Percentiles rank a stretch among this genome's conserved stretches.
Conservation (phyloP, 2,113 vertebrate genomes). For the Isurus oxyrinchus region DNA sequence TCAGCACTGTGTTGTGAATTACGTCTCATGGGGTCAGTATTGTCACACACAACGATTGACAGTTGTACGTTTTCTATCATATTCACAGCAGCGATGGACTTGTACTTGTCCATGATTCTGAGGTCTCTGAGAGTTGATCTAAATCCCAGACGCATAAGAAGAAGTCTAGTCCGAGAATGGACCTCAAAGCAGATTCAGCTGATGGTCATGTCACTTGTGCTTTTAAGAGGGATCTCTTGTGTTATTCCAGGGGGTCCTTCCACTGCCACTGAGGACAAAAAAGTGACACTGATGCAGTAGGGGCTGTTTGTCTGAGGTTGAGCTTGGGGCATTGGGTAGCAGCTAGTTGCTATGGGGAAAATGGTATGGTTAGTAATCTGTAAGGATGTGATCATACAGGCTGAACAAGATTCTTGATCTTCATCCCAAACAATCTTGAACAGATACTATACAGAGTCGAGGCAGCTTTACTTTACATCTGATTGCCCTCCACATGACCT, state of each 20-base stretch:
- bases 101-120: background rate
- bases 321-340: background rate
- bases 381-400: background rate
- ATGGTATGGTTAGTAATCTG: background rate
- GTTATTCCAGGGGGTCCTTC: background rate
- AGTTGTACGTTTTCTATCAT: background rate
- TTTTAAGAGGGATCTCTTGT: background rate
- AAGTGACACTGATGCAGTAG: background rate
- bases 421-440: background rate
- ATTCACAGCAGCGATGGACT: background rate
- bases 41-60: background rate
- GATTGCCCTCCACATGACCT: background rate
- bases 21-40: background rate
- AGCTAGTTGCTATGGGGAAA: background rate
- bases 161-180: background rate
- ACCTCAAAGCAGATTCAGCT: background rate
- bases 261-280: background rate
- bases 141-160: background rate
- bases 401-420: background rate
- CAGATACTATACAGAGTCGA: background rate
- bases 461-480: background rate
- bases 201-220: background rate
- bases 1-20: background rate
- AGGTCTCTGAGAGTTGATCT: background rate
- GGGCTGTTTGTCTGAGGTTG: background rate